These are phyloP conservation scores for Porites lobata DNA, from an alignment of 92 coral and sea anemone genomes.

Conservation along the genomic window DNA sequence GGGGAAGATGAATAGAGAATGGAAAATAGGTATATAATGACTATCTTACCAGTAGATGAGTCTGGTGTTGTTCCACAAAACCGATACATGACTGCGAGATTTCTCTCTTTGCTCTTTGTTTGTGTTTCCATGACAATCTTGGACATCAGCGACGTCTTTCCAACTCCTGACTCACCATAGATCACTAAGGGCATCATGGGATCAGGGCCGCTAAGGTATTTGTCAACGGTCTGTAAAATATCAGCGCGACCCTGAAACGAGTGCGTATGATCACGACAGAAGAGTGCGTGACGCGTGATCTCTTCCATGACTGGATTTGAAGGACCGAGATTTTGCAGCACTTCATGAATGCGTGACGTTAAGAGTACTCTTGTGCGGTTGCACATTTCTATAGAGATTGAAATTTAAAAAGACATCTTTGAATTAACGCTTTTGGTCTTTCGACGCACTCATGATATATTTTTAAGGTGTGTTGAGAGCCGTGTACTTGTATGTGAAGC, in stretches of 20 bases:
- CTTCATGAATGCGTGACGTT: constrained; percentile 51
- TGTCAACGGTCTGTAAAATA: constrained; percentile 52
- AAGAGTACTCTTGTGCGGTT: constrained; percentile 45
- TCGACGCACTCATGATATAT: too few species aligned
- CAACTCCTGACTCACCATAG: constrained; percentile 74
- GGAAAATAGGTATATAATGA: too few species aligned
- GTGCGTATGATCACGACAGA: constrained; percentile 70
- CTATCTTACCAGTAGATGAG: constrained; percentile 53
- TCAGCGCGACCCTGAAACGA: constrained; percentile 69
- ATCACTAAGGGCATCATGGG: constrained; percentile 58
- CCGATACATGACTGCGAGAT: constrained; percentile 67
- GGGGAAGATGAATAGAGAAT: not conserved
- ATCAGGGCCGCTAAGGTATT: constrained; percentile 37
- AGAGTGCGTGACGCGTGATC: constrained; percentile 70
- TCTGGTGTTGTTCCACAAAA: constrained; percentile 75
- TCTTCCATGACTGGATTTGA: constrained; percentile 69
- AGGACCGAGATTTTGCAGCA: constrained; percentile 58
- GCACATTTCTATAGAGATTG: constrained; percentile 56
- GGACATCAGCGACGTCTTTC: constrained; percentile 73
- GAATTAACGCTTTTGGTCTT: too few species aligned
- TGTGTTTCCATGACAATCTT: constrained; percentile 69
- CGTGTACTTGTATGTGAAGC: too few species aligned
- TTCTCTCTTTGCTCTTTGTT: constrained; percentile 26
- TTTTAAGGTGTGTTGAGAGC: too few species aligned
- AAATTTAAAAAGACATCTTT: too few species aligned